phyloP scores from a whole-genome alignment of 2,113 vertebrate species.

The Callospermophilus lateralis region DNA sequence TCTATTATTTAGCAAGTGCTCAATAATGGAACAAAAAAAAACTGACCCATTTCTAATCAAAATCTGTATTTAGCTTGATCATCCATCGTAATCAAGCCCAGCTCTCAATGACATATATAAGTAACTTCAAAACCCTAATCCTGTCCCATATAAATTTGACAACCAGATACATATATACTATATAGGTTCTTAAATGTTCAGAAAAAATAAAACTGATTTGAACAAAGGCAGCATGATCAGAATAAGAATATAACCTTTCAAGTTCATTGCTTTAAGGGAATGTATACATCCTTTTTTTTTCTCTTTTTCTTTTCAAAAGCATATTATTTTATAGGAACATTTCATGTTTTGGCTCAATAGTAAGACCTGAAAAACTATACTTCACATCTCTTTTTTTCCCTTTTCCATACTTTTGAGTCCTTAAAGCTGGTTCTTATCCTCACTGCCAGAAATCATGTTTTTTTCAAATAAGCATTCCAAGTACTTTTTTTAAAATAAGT shows the following conservation, averaged over 20 bases:
- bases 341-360: slow-evolving; percentile 5
- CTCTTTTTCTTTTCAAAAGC: neutral
- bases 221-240: slow-evolving; percentile 54
- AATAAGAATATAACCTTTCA: slow-evolving; percentile 61
- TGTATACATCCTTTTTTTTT: neutral
- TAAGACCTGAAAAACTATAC: slow-evolving; percentile 19
- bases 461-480: slow-evolving; percentile 53
- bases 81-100: slow-evolving; percentile 45
- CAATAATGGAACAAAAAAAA: neutral
- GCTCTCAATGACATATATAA: slow-evolving; percentile 22
- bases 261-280: slow-evolving; percentile 66
- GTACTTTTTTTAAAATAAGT: slow-evolving; percentile 5
- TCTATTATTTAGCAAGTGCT: neutral
- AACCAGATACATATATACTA: neutral
- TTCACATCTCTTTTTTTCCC: neutral
- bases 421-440: slow-evolving; percentile 50
- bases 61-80: slow-evolving; percentile 36
- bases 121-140: slow-evolving; percentile 51
- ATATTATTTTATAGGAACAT: slow-evolving; percentile 22
- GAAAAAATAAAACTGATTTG: slow-evolving; percentile 51
- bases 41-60: slow-evolving; percentile 30
- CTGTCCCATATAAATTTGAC: slow-evolving; percentile 49
- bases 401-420: slow-evolving; percentile 19
- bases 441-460: slow-evolving; percentile 49
- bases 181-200: slow-evolving; percentile 34